These are phyloP conservation scores for Bucco capensis DNA, from an alignment of 2,113 vertebrate species.

Conservation along the genomic window DNA sequence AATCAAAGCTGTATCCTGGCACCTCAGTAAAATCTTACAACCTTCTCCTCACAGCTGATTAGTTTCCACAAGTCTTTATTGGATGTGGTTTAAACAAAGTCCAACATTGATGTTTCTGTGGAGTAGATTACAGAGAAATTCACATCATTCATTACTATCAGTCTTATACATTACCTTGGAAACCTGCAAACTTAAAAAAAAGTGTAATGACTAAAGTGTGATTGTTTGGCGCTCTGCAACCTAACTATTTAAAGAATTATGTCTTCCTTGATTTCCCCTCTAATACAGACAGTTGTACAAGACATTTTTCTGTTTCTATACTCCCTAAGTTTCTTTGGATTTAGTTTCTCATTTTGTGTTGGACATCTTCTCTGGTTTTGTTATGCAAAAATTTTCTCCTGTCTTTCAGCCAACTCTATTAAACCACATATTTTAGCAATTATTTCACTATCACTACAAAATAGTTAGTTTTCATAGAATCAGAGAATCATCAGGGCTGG, in stretches of 20 bases:
- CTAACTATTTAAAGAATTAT: background rate
- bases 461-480: no score
- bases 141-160: background rate
- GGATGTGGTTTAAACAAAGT: conserved; percentile 26
- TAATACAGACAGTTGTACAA: background rate
- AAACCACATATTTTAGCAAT: background rate
- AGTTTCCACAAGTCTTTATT: conserved; percentile 27
- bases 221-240: background rate
- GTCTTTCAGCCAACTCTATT: background rate
- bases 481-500: no score
- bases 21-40: conserved; percentile 35
- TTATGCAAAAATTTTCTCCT: background rate
- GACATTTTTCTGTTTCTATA: background rate
- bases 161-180: background rate
- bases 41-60: conserved; percentile 28
- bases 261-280: background rate
- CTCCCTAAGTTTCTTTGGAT: background rate
- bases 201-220: background rate
- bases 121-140: background rate
- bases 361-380: background rate
- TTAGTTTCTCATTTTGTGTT: background rate
- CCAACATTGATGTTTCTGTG: background rate
- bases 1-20: conserved; percentile 47
- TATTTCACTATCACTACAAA: background rate
- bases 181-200: background rate